A percentile compares a stretch with the other conserved stretches of the same genome.
Evolutionary conservation across 2,888 invertebrate genomes (phyloP).

Genomic region (Heliconius sara): DNA sequence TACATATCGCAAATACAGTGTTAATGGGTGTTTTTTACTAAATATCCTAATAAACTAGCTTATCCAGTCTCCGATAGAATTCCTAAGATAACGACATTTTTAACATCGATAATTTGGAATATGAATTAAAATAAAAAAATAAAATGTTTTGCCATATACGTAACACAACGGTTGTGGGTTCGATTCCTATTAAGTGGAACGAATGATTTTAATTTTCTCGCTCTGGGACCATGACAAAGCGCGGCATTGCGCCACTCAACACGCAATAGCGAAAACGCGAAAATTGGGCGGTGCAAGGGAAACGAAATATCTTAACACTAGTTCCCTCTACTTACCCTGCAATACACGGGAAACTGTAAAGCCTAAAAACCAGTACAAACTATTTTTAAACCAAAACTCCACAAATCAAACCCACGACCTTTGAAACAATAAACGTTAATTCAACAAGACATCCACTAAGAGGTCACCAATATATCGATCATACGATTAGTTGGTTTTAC

Average conservation of each 20-base stretch:
- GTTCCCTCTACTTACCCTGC: too few relatives aligned
- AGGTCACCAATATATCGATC: slow-evolving; percentile 42
- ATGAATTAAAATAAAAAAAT: neutral
- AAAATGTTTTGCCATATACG: neutral
- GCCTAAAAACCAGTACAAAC: neutral
- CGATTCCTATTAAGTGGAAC: neutral
- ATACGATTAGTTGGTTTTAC: slow-evolving; percentile 51
- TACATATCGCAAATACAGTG: neutral
- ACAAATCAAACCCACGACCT: neutral
- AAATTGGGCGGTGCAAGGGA: too few relatives aligned
- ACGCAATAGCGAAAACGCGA: too few relatives aligned
- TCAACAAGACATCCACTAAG: neutral
- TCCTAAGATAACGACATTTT: slow-evolving; percentile 10
- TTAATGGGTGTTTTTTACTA: neutral
- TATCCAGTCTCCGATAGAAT: slow-evolving; percentile 5
- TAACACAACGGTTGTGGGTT: neutral
- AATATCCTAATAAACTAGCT: neutral
- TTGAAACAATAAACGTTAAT: neutral
- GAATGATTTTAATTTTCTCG: neutral
- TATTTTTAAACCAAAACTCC: neutral
- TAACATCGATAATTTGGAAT: neutral
- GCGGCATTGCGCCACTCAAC: neutral
- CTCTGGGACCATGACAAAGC: neutral
- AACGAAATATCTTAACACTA: too few relatives aligned
- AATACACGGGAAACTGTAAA: too few relatives aligned